Evolutionary conservation across 2,888 invertebrate species (phyloP).

Genomic region (Acleris holmiana): DNA sequence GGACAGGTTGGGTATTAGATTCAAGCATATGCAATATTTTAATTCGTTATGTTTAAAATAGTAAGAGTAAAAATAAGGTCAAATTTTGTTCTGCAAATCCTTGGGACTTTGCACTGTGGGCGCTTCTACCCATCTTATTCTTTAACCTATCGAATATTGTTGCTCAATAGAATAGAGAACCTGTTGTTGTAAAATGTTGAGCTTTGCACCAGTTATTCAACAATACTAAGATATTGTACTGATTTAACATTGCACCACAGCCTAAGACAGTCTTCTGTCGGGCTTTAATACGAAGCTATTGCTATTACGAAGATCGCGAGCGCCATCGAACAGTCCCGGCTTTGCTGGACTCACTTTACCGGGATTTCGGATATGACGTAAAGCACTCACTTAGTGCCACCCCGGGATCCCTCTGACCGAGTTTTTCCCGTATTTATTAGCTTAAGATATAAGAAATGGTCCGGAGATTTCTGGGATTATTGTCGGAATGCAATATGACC

Average conservation of each 20-base stretch:
- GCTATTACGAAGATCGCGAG: constrained; percentile 82
- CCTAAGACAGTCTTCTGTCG: constrained; percentile 67
- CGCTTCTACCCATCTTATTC: too few species aligned
- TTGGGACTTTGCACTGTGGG: too few species aligned
- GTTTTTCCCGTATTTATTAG: constrained; percentile 80
- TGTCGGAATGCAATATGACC: constrained; percentile 65
- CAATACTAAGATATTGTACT: background rate
- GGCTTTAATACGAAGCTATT: constrained; percentile 84
- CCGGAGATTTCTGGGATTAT: constrained; percentile 65
- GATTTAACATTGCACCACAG: constrained; percentile 64
- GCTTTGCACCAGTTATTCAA: too few species aligned
- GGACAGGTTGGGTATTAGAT: too few species aligned
- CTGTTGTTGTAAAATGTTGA: too few species aligned
- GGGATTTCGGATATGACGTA: constrained; percentile 84
- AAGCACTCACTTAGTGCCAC: constrained; percentile 77
- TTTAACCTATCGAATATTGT: too few species aligned
- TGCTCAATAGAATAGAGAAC: too few species aligned
- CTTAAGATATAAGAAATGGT: constrained; percentile 73
- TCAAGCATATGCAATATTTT: too few species aligned
- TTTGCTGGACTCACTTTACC: constrained; percentile 81
- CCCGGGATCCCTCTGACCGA: constrained; percentile 67
- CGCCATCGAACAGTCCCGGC: constrained; percentile 79
- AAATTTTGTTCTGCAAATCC: too few species aligned
- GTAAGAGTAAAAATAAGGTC: too few species aligned
- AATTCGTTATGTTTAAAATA: too few species aligned